A percentile compares a stretch with the other conserved stretches of the same genome.
Evolutionary conservation across 2,797 vertebrate species (phyloP).

Genomic region (Antennarius maculatus): DNA sequence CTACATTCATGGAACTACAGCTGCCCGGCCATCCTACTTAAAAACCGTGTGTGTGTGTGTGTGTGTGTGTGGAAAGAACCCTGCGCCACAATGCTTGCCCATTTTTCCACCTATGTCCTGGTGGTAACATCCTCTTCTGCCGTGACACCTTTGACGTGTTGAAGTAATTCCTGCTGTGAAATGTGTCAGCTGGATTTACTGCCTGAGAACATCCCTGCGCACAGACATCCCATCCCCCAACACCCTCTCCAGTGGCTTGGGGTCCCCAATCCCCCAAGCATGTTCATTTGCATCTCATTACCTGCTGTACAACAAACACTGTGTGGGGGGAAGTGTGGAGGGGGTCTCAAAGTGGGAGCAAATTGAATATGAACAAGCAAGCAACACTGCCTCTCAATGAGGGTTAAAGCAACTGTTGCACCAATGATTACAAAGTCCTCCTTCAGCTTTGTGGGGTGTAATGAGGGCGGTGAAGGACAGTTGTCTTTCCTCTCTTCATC

Average conservation of each 20-base stretch:
- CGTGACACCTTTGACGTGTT: slow-evolving; percentile 62
- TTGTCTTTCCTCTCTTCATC: slow-evolving; percentile 28
- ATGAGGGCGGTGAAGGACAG: slow-evolving; percentile 53
- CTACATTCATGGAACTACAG: slow-evolving; percentile 15
- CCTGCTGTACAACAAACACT: slow-evolving; percentile 57
- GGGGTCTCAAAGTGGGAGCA: slow-evolving; percentile 47
- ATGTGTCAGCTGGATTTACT: slow-evolving; percentile 72
- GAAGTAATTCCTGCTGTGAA: slow-evolving; percentile 71
- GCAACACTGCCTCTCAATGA: slow-evolving; percentile 51
- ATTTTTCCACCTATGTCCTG: slow-evolving; percentile 31
- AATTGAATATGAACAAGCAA: slow-evolving; percentile 40
- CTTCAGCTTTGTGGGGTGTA: slow-evolving; percentile 48
- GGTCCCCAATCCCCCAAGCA: slow-evolving; percentile 67
- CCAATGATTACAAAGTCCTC: slow-evolving; percentile 69
- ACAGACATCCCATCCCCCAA: slow-evolving; percentile 58
- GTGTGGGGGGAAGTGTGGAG: slow-evolving; percentile 19
- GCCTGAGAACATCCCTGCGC: slow-evolving; percentile 54
- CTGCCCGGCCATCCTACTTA: slow-evolving; percentile 1
- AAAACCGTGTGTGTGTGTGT: slow-evolving; percentile 5
- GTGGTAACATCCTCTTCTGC: slow-evolving; percentile 58
- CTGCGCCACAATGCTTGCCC: slow-evolving; percentile 16
- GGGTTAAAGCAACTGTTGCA: slow-evolving; percentile 70
- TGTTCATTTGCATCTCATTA: slow-evolving; percentile 83
- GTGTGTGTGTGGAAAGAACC: slow-evolving; percentile 35
- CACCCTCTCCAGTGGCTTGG: slow-evolving; percentile 53